A percentile compares a stretch with the other conserved stretches of the same genome.
phyloP scores from a whole-genome alignment of 2,797 vertebrate species.

The Alectoris magna region DNA sequence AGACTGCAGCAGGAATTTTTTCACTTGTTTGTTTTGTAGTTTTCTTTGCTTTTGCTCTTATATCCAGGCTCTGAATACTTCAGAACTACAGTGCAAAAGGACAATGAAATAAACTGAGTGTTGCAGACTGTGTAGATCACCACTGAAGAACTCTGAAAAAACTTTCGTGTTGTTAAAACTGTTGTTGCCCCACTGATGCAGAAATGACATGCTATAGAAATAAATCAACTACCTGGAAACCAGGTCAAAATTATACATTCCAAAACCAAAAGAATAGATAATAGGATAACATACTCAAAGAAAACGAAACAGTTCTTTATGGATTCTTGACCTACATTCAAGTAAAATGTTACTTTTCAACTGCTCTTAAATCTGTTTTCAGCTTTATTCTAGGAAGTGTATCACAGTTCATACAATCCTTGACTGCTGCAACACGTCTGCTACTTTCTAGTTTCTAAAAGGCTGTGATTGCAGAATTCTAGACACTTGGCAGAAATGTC shows the following conservation, averaged over 20 bases:
- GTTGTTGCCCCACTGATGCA: background rate
- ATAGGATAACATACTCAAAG: background rate
- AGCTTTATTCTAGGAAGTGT: background rate
- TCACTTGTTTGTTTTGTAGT: background rate
- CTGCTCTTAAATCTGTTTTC: background rate
- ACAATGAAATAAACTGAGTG: background rate
- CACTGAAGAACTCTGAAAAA: background rate
- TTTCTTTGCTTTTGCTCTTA: background rate
- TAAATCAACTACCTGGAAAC: background rate
- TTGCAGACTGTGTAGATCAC: background rate
- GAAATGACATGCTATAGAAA: background rate
- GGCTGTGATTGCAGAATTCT: background rate
- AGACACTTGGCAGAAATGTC: background rate
- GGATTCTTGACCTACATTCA: conserved; percentile 47
- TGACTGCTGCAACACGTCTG: conserved; percentile 33
- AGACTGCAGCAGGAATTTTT: background rate
- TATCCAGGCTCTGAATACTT: background rate
- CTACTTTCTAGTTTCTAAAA: conserved; percentile 20
- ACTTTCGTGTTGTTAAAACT: background rate
- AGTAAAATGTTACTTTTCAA: conserved; percentile 11
- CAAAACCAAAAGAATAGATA: background rate
- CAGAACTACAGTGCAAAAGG: background rate
- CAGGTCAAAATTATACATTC: background rate
- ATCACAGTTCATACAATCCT: background rate
- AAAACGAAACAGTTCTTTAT: background rate